These are phyloP conservation scores for Trematomus bernacchii DNA, from an alignment of 2,797 vertebrate species.

Conservation along the genomic window DNA sequence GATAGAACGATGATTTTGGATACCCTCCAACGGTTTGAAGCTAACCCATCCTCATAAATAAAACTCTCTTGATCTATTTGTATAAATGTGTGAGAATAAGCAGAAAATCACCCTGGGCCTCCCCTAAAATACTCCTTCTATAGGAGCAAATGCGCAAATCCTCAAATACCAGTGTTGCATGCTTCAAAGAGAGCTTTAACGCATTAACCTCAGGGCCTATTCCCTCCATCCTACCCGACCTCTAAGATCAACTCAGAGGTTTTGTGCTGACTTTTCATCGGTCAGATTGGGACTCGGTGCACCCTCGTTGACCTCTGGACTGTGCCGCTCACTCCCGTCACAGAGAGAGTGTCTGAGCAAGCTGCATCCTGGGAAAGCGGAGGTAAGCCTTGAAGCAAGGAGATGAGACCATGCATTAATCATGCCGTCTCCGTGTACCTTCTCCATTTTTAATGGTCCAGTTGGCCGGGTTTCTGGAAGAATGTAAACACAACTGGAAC, in stretches of 20 bases:
- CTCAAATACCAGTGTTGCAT: conserved; percentile 32
- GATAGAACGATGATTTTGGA: conserved; percentile 12
- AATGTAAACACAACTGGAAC: conserved; percentile 62
- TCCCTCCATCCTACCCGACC: conserved; percentile 36
- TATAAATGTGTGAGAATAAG: conserved; percentile 33
- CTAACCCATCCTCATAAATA: conserved; percentile 48
- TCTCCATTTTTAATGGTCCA: conserved; percentile 65
- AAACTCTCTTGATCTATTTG: conserved; percentile 44
- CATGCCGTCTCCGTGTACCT: conserved; percentile 53
- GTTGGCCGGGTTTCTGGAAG: conserved; percentile 48
- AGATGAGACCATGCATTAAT: conserved; percentile 74
- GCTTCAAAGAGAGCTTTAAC: conserved; percentile 57
- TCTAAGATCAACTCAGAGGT: conserved; percentile 41
- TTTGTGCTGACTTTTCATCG: neutral
- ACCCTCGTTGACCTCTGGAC: conserved; percentile 39
- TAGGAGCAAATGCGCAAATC: conserved; percentile 28
- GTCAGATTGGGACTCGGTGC: conserved; percentile 22
- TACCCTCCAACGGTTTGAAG: conserved; percentile 34
- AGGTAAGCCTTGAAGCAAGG: conserved; percentile 37
- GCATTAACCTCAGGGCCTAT: conserved; percentile 26
- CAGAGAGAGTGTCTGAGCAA: conserved; percentile 39
- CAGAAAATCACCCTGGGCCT: conserved; percentile 26
- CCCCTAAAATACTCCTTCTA: conserved; percentile 24
- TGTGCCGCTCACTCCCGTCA: conserved; percentile 31
- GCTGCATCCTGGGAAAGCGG: conserved; percentile 55